Base-by-base conservation (phyloP, 2,888 invertebrate genomes). In the Rotaria macrura region DNA sequence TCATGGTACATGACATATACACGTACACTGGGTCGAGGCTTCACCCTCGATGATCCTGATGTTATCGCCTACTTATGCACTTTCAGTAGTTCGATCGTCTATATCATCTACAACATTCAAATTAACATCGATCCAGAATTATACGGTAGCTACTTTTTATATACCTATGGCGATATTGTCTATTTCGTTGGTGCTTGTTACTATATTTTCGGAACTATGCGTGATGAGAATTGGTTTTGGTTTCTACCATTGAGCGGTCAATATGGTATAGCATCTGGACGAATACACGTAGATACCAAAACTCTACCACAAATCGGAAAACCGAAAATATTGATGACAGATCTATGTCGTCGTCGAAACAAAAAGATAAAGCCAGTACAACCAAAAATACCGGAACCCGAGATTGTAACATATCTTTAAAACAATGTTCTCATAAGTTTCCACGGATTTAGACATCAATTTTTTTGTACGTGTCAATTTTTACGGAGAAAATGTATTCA, bases 131-230 rank as follows among this genome's bases (percentile, higher is more conserved):
- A 79, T n/a, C 79, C 79, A n/a, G 25, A 43, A 12, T 0, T 12
- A n/a, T 79, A 79, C 12, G 79, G 79, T 14, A 79, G 9, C 25
- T 9, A 79, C 43, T n/a, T 1, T 43, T 43, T 79, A 9, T 79
- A 79, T 79, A 79, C 6, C 2, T 43, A 79, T 43, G 79, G 79
- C n/a, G 79, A 79, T n/a, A 79, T 79, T 6, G 43, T 79, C 7
- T 79, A 79, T 79, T 79, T 79, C 12, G 25, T 79, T 79, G 79
- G 79, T n/a, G 40, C 79, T 79, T 79, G 38, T 9, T 79, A 79
- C 14, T 79, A 79, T 40, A 43, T 79, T 43, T 40, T 40, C 43
- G 79, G 43, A 5, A 7, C 10, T 2, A 20, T 79, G 34, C 79
- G 79, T 25, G 79, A 79, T 14, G 79, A 79, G 2, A n/a, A 43